Evolutionary conservation across 2,888 invertebrate species (phyloP).

Genomic region (Andrena praecox): DNA sequence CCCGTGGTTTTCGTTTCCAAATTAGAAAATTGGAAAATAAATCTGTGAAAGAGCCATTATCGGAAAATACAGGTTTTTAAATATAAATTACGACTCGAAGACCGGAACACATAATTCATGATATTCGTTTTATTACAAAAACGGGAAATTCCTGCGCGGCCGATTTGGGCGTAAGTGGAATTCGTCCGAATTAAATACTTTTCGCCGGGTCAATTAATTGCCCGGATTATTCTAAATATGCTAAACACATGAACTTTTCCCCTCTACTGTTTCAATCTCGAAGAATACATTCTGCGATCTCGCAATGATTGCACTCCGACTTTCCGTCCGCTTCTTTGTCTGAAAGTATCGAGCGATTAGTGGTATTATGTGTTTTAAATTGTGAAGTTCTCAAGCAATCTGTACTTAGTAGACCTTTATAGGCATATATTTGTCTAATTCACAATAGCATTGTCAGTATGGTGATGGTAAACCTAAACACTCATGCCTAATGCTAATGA

Average conservation of each 20-base stretch:
- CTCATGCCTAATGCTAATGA: conserved; percentile 53
- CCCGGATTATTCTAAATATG: background rate
- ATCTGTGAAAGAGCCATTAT: too few relatives aligned
- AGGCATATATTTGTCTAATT: conserved; percentile 25
- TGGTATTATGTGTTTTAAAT: conserved; percentile 1
- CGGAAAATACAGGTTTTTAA: too few relatives aligned
- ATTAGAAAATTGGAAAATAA: too few relatives aligned
- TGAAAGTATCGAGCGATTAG: conserved; percentile 1
- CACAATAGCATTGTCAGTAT: conserved; percentile 49
- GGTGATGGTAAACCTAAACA: conserved; percentile 61
- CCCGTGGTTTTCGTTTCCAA: too few relatives aligned
- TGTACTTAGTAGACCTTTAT: conserved; percentile 20
- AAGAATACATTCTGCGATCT: background rate
- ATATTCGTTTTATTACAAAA: too few relatives aligned
- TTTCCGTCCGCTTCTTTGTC: background rate
- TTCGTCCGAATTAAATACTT: background rate
- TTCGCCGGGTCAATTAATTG: background rate
- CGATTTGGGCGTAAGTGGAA: too few relatives aligned
- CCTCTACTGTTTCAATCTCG: background rate
- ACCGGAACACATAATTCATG: too few relatives aligned
- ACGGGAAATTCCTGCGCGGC: too few relatives aligned
- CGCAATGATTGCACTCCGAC: background rate
- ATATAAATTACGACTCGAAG: too few relatives aligned
- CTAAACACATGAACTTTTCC: background rate
- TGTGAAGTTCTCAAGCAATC: conserved; percentile 13